These are phyloP conservation scores for Heliangelus exortis DNA, from an alignment of 2,797 vertebrate genomes.

Conservation along the genomic window DNA sequence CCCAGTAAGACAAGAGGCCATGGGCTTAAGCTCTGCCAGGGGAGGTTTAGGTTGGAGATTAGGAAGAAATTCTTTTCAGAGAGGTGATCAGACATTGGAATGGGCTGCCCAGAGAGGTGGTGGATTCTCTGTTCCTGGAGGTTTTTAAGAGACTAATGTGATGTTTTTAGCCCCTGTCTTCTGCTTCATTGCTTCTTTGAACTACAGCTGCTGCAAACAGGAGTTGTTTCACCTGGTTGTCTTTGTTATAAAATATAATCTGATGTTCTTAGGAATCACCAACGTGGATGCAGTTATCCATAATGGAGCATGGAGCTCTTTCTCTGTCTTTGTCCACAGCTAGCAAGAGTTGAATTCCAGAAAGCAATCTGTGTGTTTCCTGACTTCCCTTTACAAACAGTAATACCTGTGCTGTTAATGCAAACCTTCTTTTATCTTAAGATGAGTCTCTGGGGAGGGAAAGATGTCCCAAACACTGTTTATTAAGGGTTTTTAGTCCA, in stretches of 20 bases:
- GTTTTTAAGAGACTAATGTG: too few species aligned
- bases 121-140: too few species aligned
- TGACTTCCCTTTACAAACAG: not conserved
- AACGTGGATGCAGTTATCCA: not conserved
- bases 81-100: too few species aligned
- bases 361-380: not conserved
- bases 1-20: too few species aligned
- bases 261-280: not conserved
- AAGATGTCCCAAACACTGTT: not conserved
- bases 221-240: not conserved
- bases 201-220: not conserved
- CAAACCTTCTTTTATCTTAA: conserved; percentile 8
- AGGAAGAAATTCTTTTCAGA: too few species aligned
- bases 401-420: not conserved
- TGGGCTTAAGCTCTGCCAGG: too few species aligned
- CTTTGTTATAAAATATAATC: not conserved
- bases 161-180: not conserved
- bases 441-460: not conserved
- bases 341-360: not conserved
- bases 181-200: not conserved
- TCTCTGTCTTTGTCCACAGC: not conserved
- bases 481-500: conserved; percentile 4
- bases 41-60: too few species aligned
- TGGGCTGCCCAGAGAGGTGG: too few species aligned
- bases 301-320: not conserved